Evolutionary conservation across 1,140 invertebrate species (phyloP), one percentile per base, ranked within the genome.

Genomic region (Heliothis virescens): DNA sequence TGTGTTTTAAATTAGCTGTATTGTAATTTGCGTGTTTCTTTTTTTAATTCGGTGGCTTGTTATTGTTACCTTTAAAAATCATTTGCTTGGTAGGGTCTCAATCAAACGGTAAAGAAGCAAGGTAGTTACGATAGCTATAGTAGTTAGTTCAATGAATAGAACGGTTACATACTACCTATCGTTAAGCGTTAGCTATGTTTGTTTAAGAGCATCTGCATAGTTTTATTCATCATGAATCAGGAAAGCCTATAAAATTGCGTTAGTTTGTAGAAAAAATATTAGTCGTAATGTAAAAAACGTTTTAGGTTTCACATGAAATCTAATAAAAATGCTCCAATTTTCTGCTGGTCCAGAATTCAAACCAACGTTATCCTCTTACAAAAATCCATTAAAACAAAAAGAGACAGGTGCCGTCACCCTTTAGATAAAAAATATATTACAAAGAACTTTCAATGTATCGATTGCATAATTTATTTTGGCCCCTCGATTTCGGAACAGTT

Each of bases 381-480:
- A 67, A 48, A n/a, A 48, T 48, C 41, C 41, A 67, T 79, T 16
- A 57, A 63, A 81, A 78, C 53, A 81, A 83, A 85, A 71, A 83
- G 79, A 84, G 88, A 89, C 91, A 92, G 91, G 91, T 92, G 91
- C 76, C 67, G 47, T 57, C 76, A 57, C 63, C 75, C 63, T 78
- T 69, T 78, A 26, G 41, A 78, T 69, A 67, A 86, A 90, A 92
- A 90, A 92, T 90, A 87, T 87, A 92, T 91, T 90, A 91, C 90
- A 87, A 86, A 86, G 76, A 83, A 89, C 72, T 89, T 92, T 92
- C 90, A 93, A 94, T 93, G 89, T 75, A 87, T 87, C 84, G 87
- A 89, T 92, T 92, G 92, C 87, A 92, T 92, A 92, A 92, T 92
- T 90, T 88, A 94, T 88, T 82, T 80, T 59, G 79, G 80, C 86